phyloP scores from a whole-genome alignment of 1,140 invertebrate species.

The Tetranychus cinnabarinus region DNA sequence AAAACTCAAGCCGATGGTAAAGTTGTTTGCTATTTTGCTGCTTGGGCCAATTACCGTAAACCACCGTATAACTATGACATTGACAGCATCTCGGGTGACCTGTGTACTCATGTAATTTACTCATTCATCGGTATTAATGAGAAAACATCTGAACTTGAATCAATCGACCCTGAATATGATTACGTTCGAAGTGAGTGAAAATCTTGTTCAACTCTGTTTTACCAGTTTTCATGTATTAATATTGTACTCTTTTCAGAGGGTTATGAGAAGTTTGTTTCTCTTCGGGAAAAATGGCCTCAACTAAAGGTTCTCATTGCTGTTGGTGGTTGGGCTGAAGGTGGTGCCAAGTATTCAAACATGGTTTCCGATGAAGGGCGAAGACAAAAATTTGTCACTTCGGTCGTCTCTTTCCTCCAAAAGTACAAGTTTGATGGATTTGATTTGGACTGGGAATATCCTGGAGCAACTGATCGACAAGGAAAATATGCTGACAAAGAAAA shows the following conservation, averaged over 20 bases:
- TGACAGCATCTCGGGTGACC: slow-evolving; percentile 50
- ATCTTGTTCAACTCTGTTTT: background rate
- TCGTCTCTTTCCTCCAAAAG: slow-evolving; percentile 16
- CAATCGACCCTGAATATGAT: slow-evolving; percentile 42
- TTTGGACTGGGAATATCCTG: slow-evolving; percentile 32
- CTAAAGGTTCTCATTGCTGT: slow-evolving; percentile 55
- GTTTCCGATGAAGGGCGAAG: slow-evolving; percentile 13
- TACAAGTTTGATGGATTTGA: slow-evolving; percentile 23
- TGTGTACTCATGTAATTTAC: slow-evolving; percentile 67
- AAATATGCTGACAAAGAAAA: slow-evolving; percentile 8
- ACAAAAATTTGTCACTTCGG: slow-evolving; percentile 17
- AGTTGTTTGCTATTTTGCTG: slow-evolving; percentile 15
- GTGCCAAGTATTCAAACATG: slow-evolving; percentile 20
- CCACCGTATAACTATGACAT: slow-evolving; percentile 51
- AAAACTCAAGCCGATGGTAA: background rate
- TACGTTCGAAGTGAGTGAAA: slow-evolving; percentile 10
- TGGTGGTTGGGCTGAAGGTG: slow-evolving; percentile 26
- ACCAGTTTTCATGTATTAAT: too few species aligned
- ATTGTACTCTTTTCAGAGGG: slow-evolving; percentile 24
- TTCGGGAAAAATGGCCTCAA: slow-evolving; percentile 41
- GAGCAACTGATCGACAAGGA: slow-evolving; percentile 22
- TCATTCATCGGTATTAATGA: slow-evolving; percentile 71
- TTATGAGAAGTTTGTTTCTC: slow-evolving; percentile 51
- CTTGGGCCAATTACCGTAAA: slow-evolving; percentile 63
- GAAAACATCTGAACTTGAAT: slow-evolving; percentile 39